Conservation (phyloP, 1,140 invertebrate genomes). For the Drosophila lacertosa region DNA sequence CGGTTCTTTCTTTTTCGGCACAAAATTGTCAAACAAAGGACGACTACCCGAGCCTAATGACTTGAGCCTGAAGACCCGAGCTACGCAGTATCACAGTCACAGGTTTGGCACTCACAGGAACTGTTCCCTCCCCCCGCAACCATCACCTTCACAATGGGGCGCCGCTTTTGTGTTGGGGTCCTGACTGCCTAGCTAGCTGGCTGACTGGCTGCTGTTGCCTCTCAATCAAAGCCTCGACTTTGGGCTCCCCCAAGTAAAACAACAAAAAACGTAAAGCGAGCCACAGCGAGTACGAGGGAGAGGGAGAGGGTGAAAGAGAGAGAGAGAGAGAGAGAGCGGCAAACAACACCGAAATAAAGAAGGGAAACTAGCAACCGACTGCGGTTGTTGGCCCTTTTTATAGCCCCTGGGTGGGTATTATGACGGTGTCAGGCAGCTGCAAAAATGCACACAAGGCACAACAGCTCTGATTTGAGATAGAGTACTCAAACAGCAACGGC, state of each 20-base stretch:
- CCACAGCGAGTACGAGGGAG: not conserved
- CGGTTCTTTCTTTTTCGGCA: slow-evolving; percentile 20
- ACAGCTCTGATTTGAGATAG: slow-evolving; percentile 36
- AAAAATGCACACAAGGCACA: slow-evolving; percentile 24
- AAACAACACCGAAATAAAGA: slow-evolving; percentile 22
- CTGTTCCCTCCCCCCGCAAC: not conserved
- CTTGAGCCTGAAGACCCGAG: slow-evolving; percentile 55
- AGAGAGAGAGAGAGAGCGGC: not conserved
- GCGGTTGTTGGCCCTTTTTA: slow-evolving; percentile 54
- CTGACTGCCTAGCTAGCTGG: slow-evolving; percentile 8
- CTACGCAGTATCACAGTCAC: slow-evolving; percentile 18
- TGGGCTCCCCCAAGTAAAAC: slow-evolving; percentile 37
- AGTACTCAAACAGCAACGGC: not conserved
- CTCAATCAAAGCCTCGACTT: slow-evolving; percentile 51
- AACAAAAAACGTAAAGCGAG: slow-evolving; percentile 22
- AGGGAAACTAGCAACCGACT: slow-evolving; percentile 33
- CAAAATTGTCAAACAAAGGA: slow-evolving; percentile 77
- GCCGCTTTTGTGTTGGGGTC: slow-evolving; percentile 24
- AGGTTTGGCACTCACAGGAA: slow-evolving; percentile 5
- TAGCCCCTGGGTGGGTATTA: slow-evolving; percentile 37
- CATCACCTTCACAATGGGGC: too few relatives aligned
- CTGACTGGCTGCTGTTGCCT: slow-evolving; percentile 36
- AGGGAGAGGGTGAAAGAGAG: not conserved
- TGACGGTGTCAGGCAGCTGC: slow-evolving; percentile 41
- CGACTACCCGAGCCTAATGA: slow-evolving; percentile 63